Base-by-base conservation (phyloP, 2,797 vertebrate genomes). In the Dendrocincla fuliginosa region DNA sequence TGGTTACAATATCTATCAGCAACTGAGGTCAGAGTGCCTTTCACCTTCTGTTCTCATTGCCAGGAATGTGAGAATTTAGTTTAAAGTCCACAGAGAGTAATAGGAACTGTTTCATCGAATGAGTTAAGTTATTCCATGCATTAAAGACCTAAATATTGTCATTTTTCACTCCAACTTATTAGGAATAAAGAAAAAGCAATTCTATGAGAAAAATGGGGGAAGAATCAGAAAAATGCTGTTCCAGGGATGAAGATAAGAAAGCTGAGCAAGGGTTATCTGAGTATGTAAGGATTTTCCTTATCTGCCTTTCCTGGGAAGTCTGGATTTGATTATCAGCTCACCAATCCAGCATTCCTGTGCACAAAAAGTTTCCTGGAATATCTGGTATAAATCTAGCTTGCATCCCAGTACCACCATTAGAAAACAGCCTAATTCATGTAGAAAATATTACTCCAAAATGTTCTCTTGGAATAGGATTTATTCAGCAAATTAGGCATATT, bases 241-340 rank as follows among this genome's bases (percentile, higher is more conserved):
- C 5, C 10, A 75, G 28, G 10, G 27, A 61, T 50, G 19, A 81
- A 60, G 50, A 88, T 19, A 84, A 0, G 0, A 23, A 79, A 87
- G 13, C 4, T 28, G 64, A 59, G 7, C 35, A 56, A 25, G 13
- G 9, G 3, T 76, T 56, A 20, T 8, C 1, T 56, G 63, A 49
- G 3, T 25, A 11, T 24, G 6, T 18, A 61, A 46, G 13, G 3
- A 11, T 52, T 78, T 81, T 0, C 0, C 15, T 71, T 25, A 30
- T 6, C 33, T 53, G 23, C n/a, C n/a, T 88, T 68, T 88, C 5
- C 17, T 55, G 25, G 8, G 39, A 39, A 70, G 50, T 16, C 9
- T 69, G 9, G 6, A n/a, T 71, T 90, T 89, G 25, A 49, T 60
- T 84, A 73, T 42, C 59, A 60, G 2, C 6, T 75, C 50, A 64